Base-by-base conservation (phyloP, 2,888 invertebrate species). In the Eupithecia vulgata region DNA sequence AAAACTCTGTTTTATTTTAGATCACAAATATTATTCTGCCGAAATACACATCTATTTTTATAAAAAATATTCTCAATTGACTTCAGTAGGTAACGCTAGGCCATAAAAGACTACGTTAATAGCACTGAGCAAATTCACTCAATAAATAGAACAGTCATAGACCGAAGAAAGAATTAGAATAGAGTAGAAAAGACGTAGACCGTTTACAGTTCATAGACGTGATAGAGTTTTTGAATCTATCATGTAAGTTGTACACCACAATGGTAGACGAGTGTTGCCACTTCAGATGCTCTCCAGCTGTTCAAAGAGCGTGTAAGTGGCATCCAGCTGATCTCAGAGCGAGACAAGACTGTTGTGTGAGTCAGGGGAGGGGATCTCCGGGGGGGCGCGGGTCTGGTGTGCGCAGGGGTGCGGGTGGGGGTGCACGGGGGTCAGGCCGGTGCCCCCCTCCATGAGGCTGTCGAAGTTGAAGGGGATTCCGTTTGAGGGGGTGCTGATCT, bases 391-490 rank as follows among this genome's bases (percentile, higher is more conserved):
- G 87, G 97, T 97, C 89, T 97, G 97, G 79, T 96, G 96, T 76
- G 97, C 96, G 92, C 97, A 97, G 35, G 97, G 97, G 72, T 97
- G 96, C 95, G 92, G 92, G 85, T 92, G 93, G 42, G 92, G 91
- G 84, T 92, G 92, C 48, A 98, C 97, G 0, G 98, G 98, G 10
- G 98, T 98, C 67, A 99, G 94, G 0, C 98, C 98, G 3, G 98
- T 98, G 83, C 98, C 98, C 68, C 98, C 98, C 83, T 98, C 98
- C 97, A 98, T 98, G 76, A 99, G 95, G 81, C 97, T 97, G 85
- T 99, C 98, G 89, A 98, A 98, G 91, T 98, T 98, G 92, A 98
- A 98, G 82, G 96, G 96, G 80, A 98, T 96, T 68, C 98, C 98
- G 83, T 96, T 97, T 77, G 98, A 97, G 0, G 98, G 98, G 15